These are phyloP conservation scores for Atherinosoma microstoma DNA, from an alignment of 2,797 vertebrate genomes.

Conservation along the genomic window DNA sequence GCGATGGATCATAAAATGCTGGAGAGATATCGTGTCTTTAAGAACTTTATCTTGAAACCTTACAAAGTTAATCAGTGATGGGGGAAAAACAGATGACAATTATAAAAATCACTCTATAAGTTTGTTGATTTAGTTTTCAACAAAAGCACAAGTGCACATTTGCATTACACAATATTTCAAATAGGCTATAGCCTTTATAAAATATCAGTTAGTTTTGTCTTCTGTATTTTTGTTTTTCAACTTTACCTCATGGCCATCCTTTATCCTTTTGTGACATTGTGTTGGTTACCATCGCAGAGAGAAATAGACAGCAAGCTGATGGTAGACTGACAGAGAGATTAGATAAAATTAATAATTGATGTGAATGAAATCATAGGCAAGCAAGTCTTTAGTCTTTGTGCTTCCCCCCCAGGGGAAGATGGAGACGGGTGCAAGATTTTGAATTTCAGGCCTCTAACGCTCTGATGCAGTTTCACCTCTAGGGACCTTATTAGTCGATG, in stretches of 20 bases:
- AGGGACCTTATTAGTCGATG: conserved; percentile 74
- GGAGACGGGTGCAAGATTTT: conserved; percentile 44
- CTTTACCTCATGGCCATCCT: conserved; percentile 2
- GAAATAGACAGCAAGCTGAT: conserved; percentile 16
- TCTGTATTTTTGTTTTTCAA: neutral
- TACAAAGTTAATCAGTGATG: neutral
- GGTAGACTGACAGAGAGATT: conserved; percentile 31
- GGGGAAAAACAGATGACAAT: too few species aligned
- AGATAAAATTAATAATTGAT: conserved; percentile 58
- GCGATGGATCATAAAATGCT: neutral
- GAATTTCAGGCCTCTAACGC: conserved; percentile 42
- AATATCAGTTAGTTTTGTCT: neutral
- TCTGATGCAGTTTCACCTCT: conserved; percentile 69
- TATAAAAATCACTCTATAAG: too few species aligned
- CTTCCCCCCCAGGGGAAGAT: conserved; percentile 36
- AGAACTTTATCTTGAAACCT: neutral
- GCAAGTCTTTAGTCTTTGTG: conserved; percentile 31
- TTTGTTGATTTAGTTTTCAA: neutral
- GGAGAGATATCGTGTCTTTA: neutral
- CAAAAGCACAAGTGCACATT: neutral
- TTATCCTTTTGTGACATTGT: conserved; percentile 26
- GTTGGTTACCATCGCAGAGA: conserved; percentile 26
- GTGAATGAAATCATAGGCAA: conserved; percentile 40
- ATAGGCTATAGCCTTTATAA: neutral
- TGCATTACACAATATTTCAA: neutral